Base-by-base conservation (phyloP, 2,113 vertebrate species). In the Zeus faber region DNA sequence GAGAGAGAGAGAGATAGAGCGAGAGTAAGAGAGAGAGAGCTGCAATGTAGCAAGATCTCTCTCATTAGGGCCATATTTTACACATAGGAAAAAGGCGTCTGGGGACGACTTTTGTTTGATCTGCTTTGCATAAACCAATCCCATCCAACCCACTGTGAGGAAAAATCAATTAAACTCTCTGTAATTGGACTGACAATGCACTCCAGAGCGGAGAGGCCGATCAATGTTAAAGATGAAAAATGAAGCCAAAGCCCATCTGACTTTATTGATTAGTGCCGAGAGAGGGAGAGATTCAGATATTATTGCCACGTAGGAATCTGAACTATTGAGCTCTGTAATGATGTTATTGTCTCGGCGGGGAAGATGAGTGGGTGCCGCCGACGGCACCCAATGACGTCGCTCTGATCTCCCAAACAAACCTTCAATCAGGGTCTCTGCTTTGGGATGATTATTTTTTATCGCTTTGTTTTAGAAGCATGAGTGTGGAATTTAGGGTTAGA, bases 191-290 rank as follows among this genome's bases (percentile, higher is more conserved):
- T 83, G 85, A 87, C 83, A 84, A 81, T 84, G 78, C 68, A 82
- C 83, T 80, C 81, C 66, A 72, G 77, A 83, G 77, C 62, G 79
- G 77, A 87, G 80, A 71, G n/a, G 76, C 58, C 70, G 73, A 82
- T 89, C 85, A 71, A 90, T 90, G 81, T 55, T 58, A 77, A 85
- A 85, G 72, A 89, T 87, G 83, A 87, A 84, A 89, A 85, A 86
- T 90, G 66, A 87, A 87, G 82, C 81, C 79, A 84, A 88, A 89
- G 82, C 77, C 81, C 80, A 77, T 70, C 75, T 77, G 43, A 67
- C 60, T 53, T 35, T 79, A 88, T 89, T 76, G 87, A 89, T 89
- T 87, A 81, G 62, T 63, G 54, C 44, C 49, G 68, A 75, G 72
- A 79, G 57, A 60, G 74, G 65, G 67, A 68, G 72, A 60, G 57